Percentiles rank a stretch among this genome's conserved stretches.
Conservation (phyloP, 2,113 vertebrate genomes). For the Pionites leucogaster region DNA sequence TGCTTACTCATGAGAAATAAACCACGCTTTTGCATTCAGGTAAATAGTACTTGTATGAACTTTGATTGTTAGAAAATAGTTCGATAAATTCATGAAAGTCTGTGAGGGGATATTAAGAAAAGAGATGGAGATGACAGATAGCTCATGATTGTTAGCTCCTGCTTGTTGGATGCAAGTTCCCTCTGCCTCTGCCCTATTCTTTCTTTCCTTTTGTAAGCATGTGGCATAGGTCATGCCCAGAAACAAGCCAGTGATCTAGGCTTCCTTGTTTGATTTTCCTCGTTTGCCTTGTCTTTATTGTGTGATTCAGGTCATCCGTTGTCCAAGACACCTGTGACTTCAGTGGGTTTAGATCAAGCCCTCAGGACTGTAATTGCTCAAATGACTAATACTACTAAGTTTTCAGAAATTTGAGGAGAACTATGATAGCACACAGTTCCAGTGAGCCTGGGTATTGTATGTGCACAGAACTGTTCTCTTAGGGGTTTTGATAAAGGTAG, state of each 20-base stretch:
- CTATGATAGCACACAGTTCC: background rate
- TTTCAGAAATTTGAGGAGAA: background rate
- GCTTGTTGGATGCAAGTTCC: background rate
- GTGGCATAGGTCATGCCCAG: background rate
- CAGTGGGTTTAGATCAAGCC: background rate
- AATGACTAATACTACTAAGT: background rate
- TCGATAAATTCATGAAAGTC: background rate
- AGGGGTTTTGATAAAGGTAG: background rate
- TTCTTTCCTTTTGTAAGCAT: background rate
- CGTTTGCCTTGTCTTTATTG: background rate
- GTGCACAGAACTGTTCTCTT: background rate
- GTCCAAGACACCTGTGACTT: background rate
- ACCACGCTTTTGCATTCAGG: background rate
- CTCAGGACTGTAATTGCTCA: background rate
- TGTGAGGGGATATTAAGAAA: background rate
- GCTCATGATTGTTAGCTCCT: background rate
- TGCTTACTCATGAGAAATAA: background rate
- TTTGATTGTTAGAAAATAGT: background rate
- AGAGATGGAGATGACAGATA: background rate
- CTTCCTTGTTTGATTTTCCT: background rate
- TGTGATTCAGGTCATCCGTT: background rate
- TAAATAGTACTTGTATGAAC: background rate
- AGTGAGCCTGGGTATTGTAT: background rate
- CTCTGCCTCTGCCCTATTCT: background rate
- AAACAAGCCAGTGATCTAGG: background rate